phyloP scores from a whole-genome alignment of 2,797 vertebrate genomes.

The Cyprinodon diabolis region DNA sequence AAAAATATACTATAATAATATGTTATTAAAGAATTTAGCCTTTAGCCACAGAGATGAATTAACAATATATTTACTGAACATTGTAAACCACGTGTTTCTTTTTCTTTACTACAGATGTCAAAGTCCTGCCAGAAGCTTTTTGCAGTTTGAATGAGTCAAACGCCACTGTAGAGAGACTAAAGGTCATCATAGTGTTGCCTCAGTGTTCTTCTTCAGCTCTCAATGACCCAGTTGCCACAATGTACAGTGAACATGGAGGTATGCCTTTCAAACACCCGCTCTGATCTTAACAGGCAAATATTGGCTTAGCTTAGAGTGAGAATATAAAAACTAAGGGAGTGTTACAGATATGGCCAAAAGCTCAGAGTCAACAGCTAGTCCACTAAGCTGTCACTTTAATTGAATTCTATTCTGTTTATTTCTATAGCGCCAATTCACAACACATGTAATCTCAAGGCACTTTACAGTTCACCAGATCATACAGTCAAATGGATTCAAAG shows the following conservation, averaged over 20 bases:
- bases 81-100: neutral
- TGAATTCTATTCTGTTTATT: no score
- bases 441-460: no score
- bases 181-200: conserved; percentile 88
- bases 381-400: neutral
- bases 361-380: neutral
- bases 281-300: neutral
- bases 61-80: neutral
- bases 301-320: no score
- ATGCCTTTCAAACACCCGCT: conserved; percentile 27
- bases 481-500: no score
- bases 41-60: neutral
- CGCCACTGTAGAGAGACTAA: conserved; percentile 78
- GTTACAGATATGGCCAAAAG: neutral
- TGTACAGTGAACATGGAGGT: conserved; percentile 90
- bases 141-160: conserved; percentile 78
- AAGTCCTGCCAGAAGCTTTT: conserved; percentile 83
- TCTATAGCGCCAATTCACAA: no score
- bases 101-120: conserved; percentile 79
- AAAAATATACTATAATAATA: neutral
- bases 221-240: conserved; percentile 86
- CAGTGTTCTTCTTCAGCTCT: conserved; percentile 87
- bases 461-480: no score
- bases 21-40: neutral
- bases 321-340: neutral